These are phyloP conservation scores for Spea bombifrons DNA, from an alignment of 2,113 vertebrate genomes.

Conservation along the genomic window DNA sequence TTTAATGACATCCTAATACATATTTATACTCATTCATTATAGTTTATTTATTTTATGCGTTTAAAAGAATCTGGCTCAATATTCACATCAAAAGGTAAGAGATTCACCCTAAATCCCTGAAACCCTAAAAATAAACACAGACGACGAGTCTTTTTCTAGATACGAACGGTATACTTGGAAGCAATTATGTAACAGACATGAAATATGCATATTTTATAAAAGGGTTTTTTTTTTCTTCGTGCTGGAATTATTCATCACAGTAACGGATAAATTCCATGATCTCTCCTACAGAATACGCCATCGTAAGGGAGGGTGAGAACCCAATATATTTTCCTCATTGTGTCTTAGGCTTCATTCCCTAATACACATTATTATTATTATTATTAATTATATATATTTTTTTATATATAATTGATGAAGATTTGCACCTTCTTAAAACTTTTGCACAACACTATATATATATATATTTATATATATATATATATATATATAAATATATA, in stretches of 20 bases:
- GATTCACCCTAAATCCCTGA: neutral
- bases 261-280: neutral
- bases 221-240: neutral
- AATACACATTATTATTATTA: too few relatives aligned
- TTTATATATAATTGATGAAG: too few relatives aligned
- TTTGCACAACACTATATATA: too few relatives aligned
- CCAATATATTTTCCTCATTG: too few relatives aligned
- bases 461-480: too few relatives aligned
- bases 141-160: neutral
- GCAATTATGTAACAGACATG: neutral
- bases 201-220: neutral
- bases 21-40: conserved; percentile 38
- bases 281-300: neutral
- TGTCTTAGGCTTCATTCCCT: too few relatives aligned
- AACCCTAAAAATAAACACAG: neutral
- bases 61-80: neutral
- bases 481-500: too few relatives aligned
- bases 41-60: conserved; percentile 22
- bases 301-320: too few relatives aligned
- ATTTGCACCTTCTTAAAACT: too few relatives aligned
- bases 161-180: neutral
- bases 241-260: neutral
- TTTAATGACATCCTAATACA: conserved; percentile 41
- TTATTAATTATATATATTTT: too few relatives aligned
- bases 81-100: neutral